Percentiles rank a stretch among this genome's conserved stretches.
phyloP scores from a whole-genome alignment of 2,888 invertebrate species.

The Plagodis dolabraria region DNA sequence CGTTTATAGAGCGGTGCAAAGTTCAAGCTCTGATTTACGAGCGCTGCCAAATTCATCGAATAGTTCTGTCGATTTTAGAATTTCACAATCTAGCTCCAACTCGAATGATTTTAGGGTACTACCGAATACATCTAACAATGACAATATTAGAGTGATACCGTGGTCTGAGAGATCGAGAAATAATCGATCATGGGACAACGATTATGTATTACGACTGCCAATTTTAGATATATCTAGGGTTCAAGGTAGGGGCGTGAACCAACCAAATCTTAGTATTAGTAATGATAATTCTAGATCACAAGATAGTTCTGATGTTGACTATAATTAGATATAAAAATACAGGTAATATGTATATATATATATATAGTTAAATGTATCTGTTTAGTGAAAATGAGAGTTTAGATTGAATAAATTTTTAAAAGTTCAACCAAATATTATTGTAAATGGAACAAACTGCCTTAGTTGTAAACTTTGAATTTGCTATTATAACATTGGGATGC shows the following conservation, averaged over 20 bases:
- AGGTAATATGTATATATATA: not conserved
- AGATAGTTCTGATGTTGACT: slow-evolving; percentile 53
- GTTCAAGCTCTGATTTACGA: not conserved
- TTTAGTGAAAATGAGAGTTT: not conserved
- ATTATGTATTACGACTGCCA: slow-evolving; percentile 64
- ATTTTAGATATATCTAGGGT: slow-evolving; percentile 63
- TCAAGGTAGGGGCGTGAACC: slow-evolving; percentile 40
- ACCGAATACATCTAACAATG: slow-evolving; percentile 5
- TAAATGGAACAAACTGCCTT: no score
- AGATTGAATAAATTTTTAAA: not conserved
- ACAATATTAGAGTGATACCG: slow-evolving; percentile 61
- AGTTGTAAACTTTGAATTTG: no score
- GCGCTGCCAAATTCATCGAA: not conserved
- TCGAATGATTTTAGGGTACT: slow-evolving; percentile 14
- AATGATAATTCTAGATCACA: slow-evolving; percentile 36
- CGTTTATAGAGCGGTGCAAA: slow-evolving; percentile 1
- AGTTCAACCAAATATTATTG: no score
- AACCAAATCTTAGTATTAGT: slow-evolving; percentile 8
- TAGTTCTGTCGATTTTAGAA: slow-evolving; percentile 16
- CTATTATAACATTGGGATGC: no score
- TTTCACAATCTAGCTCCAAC: slow-evolving; percentile 5
- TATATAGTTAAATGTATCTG: not conserved
- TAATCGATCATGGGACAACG: slow-evolving; percentile 58
- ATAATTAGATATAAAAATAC: slow-evolving; percentile 25
- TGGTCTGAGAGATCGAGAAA: slow-evolving; percentile 58